Evolutionary conservation across 2,113 vertebrate species (phyloP), one percentile per base, ranked within the genome.

Genomic region (Natator depressus): DNA sequence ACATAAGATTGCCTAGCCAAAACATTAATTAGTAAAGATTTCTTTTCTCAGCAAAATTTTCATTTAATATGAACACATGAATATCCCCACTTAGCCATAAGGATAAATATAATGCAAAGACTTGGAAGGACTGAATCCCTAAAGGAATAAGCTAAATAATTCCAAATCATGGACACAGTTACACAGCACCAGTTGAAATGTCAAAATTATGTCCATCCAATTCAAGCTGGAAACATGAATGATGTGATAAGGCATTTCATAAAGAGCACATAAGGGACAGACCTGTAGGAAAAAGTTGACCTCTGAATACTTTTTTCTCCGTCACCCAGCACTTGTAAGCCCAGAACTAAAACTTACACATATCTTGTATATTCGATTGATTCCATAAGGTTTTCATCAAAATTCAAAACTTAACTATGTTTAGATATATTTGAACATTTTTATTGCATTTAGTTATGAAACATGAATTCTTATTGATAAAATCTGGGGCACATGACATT

Each of bases 391-490:
- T 96, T 97, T 96, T 97, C 95, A 98, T 95, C 93, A 95, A 94
- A 96, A 97, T 98, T 96, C 88, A 90, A 98, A 97, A 88, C 85
- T 89, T 93, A 97, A 97, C 91, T 89, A 47, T 87, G 49, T 96
- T 96, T 97, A 96, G 82, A 95, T 96, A 93, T 95, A 97, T 96
- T 87, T 96, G 94, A 97, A 95, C 93, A 95, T 90, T 97, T 92
- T 96, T 95, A 97, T 96, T 98, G 88, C 89, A 94, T 97, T 97
- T 97, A 92, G 89, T 98, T 96, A 96, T 87, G 92, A 96, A 93
- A 96, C 78, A 96, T 59, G 93, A 97, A 93, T 98, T 97, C 96
- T 97, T 94, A 90, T 94, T 91, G 86, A 76, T 88, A 95, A 89
- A 96, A 97, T 69, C 82, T 78, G 82, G 85, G 95, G 93, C 94